Conservation (phyloP, 2,888 invertebrate genomes). For the Lepas anatifera region DNA sequence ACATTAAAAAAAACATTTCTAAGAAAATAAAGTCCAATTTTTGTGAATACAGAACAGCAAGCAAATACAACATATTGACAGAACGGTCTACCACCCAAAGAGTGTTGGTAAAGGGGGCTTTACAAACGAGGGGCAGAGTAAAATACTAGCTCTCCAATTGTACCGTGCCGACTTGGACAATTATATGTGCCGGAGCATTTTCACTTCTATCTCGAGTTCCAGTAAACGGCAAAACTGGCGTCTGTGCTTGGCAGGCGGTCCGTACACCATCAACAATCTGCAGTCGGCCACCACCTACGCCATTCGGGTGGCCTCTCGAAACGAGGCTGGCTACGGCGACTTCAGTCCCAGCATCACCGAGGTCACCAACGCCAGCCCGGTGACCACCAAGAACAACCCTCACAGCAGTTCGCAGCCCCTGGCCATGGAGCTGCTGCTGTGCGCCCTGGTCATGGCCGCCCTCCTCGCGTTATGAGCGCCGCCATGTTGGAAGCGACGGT, state of each 20-base stretch:
- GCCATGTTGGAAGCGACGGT: neutral
- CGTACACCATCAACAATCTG: neutral
- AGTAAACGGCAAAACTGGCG: too few relatives aligned
- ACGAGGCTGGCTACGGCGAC: constrained; percentile 25
- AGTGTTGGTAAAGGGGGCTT: too few relatives aligned
- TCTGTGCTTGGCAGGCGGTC: neutral
- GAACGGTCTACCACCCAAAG: too few relatives aligned
- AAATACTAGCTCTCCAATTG: too few relatives aligned
- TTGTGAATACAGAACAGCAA: too few relatives aligned
- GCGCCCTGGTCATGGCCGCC: neutral
- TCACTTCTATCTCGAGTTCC: too few relatives aligned
- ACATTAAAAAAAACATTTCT: too few relatives aligned
- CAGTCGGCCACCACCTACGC: constrained; percentile 21
- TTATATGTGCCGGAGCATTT: too few relatives aligned
- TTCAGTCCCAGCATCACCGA: constrained; percentile 16
- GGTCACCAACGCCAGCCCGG: neutral
- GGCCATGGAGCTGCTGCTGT: neutral
- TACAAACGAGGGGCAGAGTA: too few relatives aligned
- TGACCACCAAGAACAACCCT: neutral
- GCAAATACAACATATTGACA: too few relatives aligned
- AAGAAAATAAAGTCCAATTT: too few relatives aligned
- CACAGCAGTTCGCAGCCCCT: neutral
- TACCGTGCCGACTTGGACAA: too few relatives aligned
- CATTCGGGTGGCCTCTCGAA: constrained; percentile 23
- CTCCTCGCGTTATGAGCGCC: constrained; percentile 7